These are phyloP conservation scores for Crepidodera aurea DNA, from an alignment of 2,888 invertebrate genomes.

Conservation along the genomic window DNA sequence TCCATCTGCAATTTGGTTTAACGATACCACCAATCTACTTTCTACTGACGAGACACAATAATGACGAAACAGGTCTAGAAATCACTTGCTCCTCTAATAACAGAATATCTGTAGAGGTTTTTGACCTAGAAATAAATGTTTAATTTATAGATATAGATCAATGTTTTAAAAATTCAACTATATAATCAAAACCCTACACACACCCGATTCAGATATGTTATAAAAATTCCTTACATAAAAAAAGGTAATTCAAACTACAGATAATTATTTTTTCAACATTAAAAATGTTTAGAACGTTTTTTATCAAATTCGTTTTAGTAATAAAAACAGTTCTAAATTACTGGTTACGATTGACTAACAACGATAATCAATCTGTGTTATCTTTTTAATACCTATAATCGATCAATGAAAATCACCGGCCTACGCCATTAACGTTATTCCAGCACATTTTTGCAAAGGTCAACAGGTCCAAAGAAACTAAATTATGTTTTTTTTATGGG, in stretches of 20 bases:
- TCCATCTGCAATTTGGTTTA: too few relatives aligned
- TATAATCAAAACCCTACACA: too few relatives aligned
- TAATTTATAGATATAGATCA: too few relatives aligned
- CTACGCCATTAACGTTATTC: conserved; percentile 8
- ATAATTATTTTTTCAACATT: not conserved
- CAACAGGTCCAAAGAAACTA: conserved; percentile 5
- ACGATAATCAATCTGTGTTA: conserved; percentile 19
- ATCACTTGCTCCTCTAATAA: too few relatives aligned
- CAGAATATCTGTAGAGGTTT: too few relatives aligned
- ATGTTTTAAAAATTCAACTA: too few relatives aligned
- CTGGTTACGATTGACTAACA: conserved; percentile 12
- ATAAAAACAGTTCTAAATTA: conserved; percentile 15
- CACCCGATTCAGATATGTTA: too few relatives aligned
- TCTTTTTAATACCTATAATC: conserved; percentile 20
- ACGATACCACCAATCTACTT: too few relatives aligned
- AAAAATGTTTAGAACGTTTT: not conserved
- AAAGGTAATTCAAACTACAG: not conserved
- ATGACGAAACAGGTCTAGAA: too few relatives aligned
- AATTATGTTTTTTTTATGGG: not conserved
- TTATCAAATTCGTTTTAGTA: not conserved
- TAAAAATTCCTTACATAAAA: too few relatives aligned
- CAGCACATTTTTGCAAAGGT: conserved; percentile 19
- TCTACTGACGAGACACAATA: too few relatives aligned
- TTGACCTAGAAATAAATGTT: too few relatives aligned
- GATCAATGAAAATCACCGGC: conserved; percentile 17